These are phyloP conservation scores for Zelostemma sp. DNA, from an alignment of 1,140 invertebrate genomes.

Conservation along the genomic window DNA sequence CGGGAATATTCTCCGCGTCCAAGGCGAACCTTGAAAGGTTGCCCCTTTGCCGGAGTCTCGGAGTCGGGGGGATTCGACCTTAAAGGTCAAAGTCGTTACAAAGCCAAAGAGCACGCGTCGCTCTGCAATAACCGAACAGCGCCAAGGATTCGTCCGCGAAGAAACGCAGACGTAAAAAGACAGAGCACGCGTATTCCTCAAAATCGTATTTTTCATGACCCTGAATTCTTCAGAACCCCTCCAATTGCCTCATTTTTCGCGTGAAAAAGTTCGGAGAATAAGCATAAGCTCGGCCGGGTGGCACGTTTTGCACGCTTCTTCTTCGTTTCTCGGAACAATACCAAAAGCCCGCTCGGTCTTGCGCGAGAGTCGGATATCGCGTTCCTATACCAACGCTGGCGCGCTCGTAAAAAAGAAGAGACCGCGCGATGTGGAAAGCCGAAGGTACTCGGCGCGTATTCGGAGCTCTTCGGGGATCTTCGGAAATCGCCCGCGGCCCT, in stretches of 20 bases:
- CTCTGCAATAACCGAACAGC: slow-evolving; percentile 24
- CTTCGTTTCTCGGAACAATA: not conserved
- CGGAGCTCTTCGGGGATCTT: slow-evolving; percentile 51
- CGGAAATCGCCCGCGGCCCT: slow-evolving; percentile 57
- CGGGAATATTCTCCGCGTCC: not conserved
- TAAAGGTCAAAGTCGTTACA: slow-evolving; percentile 54
- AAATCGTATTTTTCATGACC: no score
- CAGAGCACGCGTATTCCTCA: slow-evolving; percentile 41
- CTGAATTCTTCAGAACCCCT: no score
- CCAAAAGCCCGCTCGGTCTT: no score
- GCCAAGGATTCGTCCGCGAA: slow-evolving; percentile 23
- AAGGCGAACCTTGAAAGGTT: slow-evolving; percentile 27
- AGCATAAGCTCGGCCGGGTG: no score
- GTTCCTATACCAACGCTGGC: no score
- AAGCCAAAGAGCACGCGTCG: slow-evolving; percentile 32
- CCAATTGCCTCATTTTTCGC: no score
- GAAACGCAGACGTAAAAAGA: slow-evolving; percentile 9
- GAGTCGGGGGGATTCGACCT: slow-evolving; percentile 42
- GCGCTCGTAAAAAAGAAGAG: no score
- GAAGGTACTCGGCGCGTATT: slow-evolving; percentile 24
- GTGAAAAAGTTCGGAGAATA: no score
- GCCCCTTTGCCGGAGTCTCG: slow-evolving; percentile 2
- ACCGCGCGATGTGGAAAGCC: slow-evolving; percentile 11
- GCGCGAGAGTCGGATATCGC: no score
- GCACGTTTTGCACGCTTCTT: no score